Evolutionary conservation across 1,140 invertebrate genomes (phyloP).

Genomic region (Drosophila ananassae): DNA sequence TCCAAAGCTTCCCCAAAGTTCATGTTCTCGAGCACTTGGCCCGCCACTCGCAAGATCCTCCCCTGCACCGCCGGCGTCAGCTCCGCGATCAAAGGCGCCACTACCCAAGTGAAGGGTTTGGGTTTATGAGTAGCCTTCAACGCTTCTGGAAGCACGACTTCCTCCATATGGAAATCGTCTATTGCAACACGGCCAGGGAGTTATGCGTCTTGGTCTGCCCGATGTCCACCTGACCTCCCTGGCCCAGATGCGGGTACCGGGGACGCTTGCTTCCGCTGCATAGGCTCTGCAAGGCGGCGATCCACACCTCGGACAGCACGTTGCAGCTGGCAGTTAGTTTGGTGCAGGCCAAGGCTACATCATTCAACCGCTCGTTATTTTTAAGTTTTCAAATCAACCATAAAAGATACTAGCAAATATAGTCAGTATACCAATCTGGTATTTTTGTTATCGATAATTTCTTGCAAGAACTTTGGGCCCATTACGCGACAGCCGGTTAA

Average conservation of each 20-base stretch:
- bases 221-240: constrained; percentile 94
- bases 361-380: constrained; percentile 94
- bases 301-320: constrained; percentile 95
- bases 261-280: constrained; percentile 93
- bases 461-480: constrained; percentile 2
- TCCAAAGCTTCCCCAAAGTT: constrained; percentile 84
- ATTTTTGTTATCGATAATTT: background rate
- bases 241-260: constrained; percentile 92
- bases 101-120: constrained; percentile 94
- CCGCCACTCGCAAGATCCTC: constrained; percentile 94
- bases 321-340: constrained; percentile 97
- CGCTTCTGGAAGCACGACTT: constrained; percentile 71
- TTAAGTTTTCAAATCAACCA: too few relatives aligned
- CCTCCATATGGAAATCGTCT: constrained; percentile 91
- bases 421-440: background rate
- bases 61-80: constrained; percentile 95
- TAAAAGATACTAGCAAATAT: too few relatives aligned
- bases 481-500: constrained; percentile 55
- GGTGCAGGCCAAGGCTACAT: constrained; percentile 96
- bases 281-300: constrained; percentile 96
- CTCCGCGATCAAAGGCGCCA: constrained; percentile 96
- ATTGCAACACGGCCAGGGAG: constrained; percentile 95
- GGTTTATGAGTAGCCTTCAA: constrained; percentile 81
- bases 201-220: constrained; percentile 96
- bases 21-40: constrained; percentile 91